phyloP scores from a whole-genome alignment of 2,797 vertebrate species.

The Coregonus sp. region DNA sequence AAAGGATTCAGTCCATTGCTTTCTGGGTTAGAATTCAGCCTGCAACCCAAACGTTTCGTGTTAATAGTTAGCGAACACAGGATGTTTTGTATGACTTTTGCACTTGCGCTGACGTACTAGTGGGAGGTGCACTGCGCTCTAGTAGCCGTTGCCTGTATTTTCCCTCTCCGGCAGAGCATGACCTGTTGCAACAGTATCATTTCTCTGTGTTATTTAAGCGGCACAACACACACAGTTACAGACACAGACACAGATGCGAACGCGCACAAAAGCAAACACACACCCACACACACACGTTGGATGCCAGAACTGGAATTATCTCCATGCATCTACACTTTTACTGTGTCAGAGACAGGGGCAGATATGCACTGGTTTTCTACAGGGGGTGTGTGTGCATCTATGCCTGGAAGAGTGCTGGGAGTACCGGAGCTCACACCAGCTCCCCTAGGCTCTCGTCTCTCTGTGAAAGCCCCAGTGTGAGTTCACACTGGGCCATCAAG shows the following conservation, averaged over 20 bases:
- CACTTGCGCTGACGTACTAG: not conserved
- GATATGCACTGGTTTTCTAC: not conserved
- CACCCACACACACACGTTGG: not conserved
- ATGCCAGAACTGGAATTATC: not conserved
- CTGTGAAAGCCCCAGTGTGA: slow-evolving; percentile 1
- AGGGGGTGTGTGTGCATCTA: not conserved
- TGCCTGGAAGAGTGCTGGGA: not conserved
- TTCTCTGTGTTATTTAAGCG: not conserved
- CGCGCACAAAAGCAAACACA: not conserved
- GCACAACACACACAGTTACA: not conserved
- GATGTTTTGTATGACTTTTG: not conserved
- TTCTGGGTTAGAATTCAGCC: slow-evolving; percentile 1
- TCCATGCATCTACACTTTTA: too few relatives aligned
- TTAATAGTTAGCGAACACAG: slow-evolving; percentile 6
- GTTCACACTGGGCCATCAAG: not conserved
- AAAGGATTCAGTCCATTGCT: not conserved
- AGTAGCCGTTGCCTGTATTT: not conserved
- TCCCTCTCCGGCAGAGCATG: not conserved
- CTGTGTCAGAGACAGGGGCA: too few relatives aligned
- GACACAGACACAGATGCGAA: too few relatives aligned
- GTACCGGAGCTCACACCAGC: not conserved
- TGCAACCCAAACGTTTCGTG: not conserved
- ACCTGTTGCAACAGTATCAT: not conserved
- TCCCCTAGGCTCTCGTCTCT: not conserved
- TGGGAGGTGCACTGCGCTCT: not conserved